Evolutionary conservation across 2,797 vertebrate species (phyloP), one percentile per base, ranked within the genome.

Genomic region (Pelobates cultripes): DNA sequence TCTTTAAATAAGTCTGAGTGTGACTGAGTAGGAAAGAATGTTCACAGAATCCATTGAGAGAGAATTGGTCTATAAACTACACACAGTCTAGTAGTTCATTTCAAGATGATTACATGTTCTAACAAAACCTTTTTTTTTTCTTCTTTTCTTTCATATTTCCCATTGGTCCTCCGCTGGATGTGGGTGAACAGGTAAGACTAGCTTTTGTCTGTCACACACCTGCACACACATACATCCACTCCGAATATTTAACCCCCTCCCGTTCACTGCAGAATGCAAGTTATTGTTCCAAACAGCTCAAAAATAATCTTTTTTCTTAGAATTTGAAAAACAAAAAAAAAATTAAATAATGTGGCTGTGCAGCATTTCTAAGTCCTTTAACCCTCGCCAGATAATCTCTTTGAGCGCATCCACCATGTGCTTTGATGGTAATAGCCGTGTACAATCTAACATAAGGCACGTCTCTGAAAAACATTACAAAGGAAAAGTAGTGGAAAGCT

Each of bases 151-250:
- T 2, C 55, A 28, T 43, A 17, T 60, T 6, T 2, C 13, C 14
- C n/a, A 44, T 67, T 60, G 75, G n/a, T 14, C 55, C 60, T 64
- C 13, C 77, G 78, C 77, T 79, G 83, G 67, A 51, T 79, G 80
- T 64, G 45, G 78, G 71, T 60, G 72, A 77, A 84, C 75, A 55
- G 83, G 83, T 81, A 71, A 86, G 74, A 84, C 82, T 80, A 57
- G 82, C 53, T 84, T 75, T 82, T 77, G 55, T 79, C 53, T 76
- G 47, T 84, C 73, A 72, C 45, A 84, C 72, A 79, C 72, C 77
- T 84, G 82, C 77, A 78, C 64, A 84, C 60, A 47, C 60, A 51
- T 51, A 51, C 47, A 71, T 71, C 70, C 69, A 61, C 55, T 43
- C 43, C n/a, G 17, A 45, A 4, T 40, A 60, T 64, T 78, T 71